phyloP scores from a whole-genome alignment of 1,140 invertebrate genomes.

The Drosophila bocki region DNA sequence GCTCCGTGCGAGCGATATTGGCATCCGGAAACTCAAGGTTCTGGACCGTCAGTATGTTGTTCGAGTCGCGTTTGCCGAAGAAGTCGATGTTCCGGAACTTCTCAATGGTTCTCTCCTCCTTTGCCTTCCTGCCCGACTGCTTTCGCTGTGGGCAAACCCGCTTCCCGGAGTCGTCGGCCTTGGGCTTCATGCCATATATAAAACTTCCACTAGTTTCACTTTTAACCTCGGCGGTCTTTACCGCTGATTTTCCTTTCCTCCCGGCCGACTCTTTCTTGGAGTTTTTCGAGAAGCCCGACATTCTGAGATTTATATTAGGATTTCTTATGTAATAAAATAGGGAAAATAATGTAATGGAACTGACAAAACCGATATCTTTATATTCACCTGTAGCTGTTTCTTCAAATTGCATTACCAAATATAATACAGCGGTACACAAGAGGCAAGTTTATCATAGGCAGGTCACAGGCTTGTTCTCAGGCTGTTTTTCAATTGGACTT shows the following conservation, averaged over 20 bases:
- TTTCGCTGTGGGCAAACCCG: conserved; percentile 42
- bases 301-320: background rate
- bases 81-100: conserved; percentile 73
- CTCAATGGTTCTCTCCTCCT: conserved; percentile 43
- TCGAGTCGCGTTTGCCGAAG: conserved; percentile 48
- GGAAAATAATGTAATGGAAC: background rate
- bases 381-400: background rate
- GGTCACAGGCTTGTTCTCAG: background rate
- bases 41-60: conserved; percentile 51
- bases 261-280: background rate
- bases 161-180: background rate
- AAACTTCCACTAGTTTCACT: too few relatives aligned
- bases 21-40: conserved; percentile 67
- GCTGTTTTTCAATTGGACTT: too few relatives aligned
- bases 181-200: background rate
- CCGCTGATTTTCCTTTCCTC: too few relatives aligned
- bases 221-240: background rate
- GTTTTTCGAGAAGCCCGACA: background rate
- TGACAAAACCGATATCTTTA: background rate
- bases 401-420: conserved; percentile 1
- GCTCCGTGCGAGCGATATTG: conserved; percentile 56
- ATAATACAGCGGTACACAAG: background rate
- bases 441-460: background rate
- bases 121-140: conserved; percentile 18
- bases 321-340: background rate